Conservation (phyloP, 2,113 vertebrate species). For the Serinus canaria region DNA sequence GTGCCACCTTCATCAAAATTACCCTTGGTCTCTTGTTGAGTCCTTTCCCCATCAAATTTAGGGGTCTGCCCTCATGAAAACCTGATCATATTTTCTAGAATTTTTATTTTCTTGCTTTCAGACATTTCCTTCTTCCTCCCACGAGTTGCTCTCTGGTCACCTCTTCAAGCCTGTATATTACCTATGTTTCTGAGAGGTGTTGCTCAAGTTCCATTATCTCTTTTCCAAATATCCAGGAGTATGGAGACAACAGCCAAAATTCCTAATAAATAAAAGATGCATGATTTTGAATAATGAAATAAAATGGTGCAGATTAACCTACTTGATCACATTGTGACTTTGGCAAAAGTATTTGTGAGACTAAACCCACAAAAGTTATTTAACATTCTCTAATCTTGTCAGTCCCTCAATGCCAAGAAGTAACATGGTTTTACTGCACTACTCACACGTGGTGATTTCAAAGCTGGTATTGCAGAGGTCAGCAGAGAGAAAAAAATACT, state of each 20-base stretch:
- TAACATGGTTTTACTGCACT: not conserved
- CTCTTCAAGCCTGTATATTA: not conserved
- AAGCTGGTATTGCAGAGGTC: not conserved
- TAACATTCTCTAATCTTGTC: not conserved
- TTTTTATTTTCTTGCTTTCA: not conserved
- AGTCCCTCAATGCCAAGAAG: not conserved
- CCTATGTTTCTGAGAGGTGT: not conserved
- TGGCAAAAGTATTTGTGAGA: not conserved
- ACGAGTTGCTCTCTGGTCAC: not conserved
- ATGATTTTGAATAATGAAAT: not conserved
- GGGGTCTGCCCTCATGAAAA: not conserved
- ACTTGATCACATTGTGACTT: not conserved
- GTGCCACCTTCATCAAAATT: not conserved
- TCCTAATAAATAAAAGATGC: not conserved
- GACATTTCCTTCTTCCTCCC: not conserved
- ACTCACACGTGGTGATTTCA: not conserved
- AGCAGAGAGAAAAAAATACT: not conserved
- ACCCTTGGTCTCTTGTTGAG: not conserved
- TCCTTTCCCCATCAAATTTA: not conserved
- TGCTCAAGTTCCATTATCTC: not conserved
- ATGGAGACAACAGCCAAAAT: not conserved
- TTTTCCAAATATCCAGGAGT: not conserved
- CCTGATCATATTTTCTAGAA: not conserved
- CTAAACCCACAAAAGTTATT: not conserved
- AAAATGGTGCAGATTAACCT: not conserved